Evolutionary conservation across 2,797 vertebrate genomes (phyloP).

Genomic region (Novumbra hubbsi): DNA sequence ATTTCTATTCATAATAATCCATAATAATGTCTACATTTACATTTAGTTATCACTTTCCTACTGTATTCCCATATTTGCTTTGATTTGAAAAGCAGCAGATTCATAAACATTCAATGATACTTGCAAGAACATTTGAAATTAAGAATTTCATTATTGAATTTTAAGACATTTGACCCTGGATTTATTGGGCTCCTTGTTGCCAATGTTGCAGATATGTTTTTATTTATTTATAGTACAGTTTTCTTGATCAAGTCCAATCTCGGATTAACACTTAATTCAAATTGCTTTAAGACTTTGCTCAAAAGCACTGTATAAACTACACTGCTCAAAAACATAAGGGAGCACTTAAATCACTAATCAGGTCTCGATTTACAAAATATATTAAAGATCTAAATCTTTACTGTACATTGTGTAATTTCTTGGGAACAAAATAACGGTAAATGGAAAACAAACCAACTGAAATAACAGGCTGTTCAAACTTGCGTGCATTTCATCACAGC

Average conservation of each 20-base stretch:
- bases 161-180: background rate
- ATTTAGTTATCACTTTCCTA: constrained; percentile 32
- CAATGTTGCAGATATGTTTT: background rate
- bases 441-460: too few relatives aligned
- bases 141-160: background rate
- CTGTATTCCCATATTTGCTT: constrained; percentile 40
- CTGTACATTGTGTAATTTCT: too few relatives aligned
- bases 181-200: background rate
- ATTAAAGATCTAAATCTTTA: too few relatives aligned
- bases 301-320: constrained; percentile 22
- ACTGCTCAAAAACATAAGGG: too few relatives aligned
- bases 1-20: constrained; percentile 28
- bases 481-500: too few relatives aligned
- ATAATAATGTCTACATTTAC: too few relatives aligned
- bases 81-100: constrained; percentile 34
- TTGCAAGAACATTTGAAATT: too few relatives aligned
- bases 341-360: too few relatives aligned
- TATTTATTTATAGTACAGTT: background rate
- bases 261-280: background rate
- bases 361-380: too few relatives aligned
- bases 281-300: constrained; percentile 14
- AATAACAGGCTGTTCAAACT: too few relatives aligned
- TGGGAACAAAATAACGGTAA: too few relatives aligned
- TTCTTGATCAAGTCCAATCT: background rate
- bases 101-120: background rate